Evolutionary conservation across 2,797 vertebrate species (phyloP).

Genomic region (Diplodus puntazzo): DNA sequence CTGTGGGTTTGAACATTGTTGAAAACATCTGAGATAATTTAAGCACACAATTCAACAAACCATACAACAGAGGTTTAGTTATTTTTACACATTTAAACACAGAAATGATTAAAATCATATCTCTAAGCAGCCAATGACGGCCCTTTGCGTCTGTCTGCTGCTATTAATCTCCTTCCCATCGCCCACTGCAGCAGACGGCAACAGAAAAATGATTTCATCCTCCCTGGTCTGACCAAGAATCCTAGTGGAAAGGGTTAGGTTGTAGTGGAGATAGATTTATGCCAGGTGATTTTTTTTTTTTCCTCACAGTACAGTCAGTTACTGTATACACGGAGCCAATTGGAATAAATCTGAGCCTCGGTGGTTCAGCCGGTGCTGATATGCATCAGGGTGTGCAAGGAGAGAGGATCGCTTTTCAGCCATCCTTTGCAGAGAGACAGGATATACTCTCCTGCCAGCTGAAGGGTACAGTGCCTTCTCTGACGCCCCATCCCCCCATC

Average conservation of each 20-base stretch:
- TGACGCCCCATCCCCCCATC: slow-evolving; percentile 49
- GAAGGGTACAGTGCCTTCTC: slow-evolving; percentile 52
- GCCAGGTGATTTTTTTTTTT: slow-evolving; percentile 20
- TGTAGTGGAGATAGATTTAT: slow-evolving; percentile 45
- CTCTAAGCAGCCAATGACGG: slow-evolving; percentile 8
- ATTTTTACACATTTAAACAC: no score
- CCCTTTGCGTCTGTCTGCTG: slow-evolving; percentile 21
- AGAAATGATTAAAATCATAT: no score
- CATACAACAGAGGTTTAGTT: no score
- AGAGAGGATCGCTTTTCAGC: slow-evolving; percentile 59
- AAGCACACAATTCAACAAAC: no score
- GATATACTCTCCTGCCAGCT: slow-evolving; percentile 49
- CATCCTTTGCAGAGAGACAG: slow-evolving; percentile 53
- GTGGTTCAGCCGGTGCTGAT: slow-evolving; percentile 45
- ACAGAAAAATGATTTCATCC: slow-evolving; percentile 27
- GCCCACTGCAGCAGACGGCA: slow-evolving; percentile 23
- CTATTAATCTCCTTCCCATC: slow-evolving; percentile 28
- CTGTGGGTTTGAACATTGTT: no score
- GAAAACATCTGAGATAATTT: no score
- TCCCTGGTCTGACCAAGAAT: slow-evolving; percentile 24
- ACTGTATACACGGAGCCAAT: slow-evolving; percentile 40
- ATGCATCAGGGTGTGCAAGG: slow-evolving; percentile 55
- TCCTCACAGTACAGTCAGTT: slow-evolving; percentile 6
- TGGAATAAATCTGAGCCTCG: slow-evolving; percentile 62
- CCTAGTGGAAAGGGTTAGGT: slow-evolving; percentile 21